Evolutionary conservation across 1,140 invertebrate genomes (phyloP), one percentile per base, ranked within the genome.

Genomic region (Sinonovacula constricta): DNA sequence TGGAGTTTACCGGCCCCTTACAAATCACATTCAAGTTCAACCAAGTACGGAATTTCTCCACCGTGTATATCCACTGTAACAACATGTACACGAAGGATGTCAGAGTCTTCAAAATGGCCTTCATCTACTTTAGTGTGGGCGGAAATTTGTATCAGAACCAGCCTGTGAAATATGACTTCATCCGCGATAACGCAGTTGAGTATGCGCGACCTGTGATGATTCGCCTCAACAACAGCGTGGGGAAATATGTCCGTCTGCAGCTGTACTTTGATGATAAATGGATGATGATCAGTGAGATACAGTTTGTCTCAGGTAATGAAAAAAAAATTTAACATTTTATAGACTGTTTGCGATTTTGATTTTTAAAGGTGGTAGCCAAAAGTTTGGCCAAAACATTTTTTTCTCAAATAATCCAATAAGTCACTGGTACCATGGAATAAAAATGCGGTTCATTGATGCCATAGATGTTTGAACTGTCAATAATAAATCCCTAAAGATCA

Each of bases 211-310:
- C 96, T 89, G 94, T 97, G 31, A 94, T 94, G 81, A 95, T 98
- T 83, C 95, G 95, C 83, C 93, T 97, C 22, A 94, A 96, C 88
- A 94, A 97, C 84, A 93, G 95, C 12, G 93, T 97, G 31, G 96
- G 95, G 3, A 93, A 94, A 85, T 96, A 94, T 91, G 94, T 97
- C 36, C 95, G 95, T 83, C 92, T 97, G 22, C 93, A 95, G 83
- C 91, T 97, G 15, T 93, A 93, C 82, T 98, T 97, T 91, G 94
- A 95, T 14, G 93, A 95, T 5, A 93, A 94, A 68, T 98, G 96
- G 96, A 95, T 98, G 78, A 94, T 98, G 90, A 93, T 98, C 84
- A 96, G 95, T 90, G 97, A 98, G 92, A 93, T 97, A 60, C 79
- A 85, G 53, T 92, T 92, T 81, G 82, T 84, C 26, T 91, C 90